These are phyloP conservation scores for Rotaria macrura DNA, from an alignment of 2,888 invertebrate genomes.

Conservation along the genomic window DNA sequence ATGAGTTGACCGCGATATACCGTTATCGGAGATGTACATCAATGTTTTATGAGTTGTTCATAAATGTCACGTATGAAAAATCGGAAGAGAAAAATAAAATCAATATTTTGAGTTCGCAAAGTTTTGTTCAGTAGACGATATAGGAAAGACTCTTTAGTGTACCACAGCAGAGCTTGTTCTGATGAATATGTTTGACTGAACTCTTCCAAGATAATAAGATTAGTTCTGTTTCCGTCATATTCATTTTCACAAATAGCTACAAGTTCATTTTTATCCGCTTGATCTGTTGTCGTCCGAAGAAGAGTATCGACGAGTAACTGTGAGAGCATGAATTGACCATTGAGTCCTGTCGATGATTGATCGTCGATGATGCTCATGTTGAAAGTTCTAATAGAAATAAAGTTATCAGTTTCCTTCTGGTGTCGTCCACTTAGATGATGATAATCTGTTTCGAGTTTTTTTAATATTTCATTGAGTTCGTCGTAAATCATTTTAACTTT, in stretches of 20 bases:
- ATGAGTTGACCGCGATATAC: neutral
- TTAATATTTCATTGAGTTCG: neutral
- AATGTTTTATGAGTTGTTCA: neutral
- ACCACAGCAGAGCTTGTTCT: neutral
- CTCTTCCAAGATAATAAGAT: neutral
- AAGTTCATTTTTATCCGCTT: neutral
- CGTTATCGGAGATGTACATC: neutral
- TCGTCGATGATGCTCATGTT: neutral
- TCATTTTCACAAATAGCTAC: neutral
- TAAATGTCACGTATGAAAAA: neutral
- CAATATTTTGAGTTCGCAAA: neutral
- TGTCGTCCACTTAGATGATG: neutral
- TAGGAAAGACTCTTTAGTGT: neutral
- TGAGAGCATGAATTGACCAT: neutral
- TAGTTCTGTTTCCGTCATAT: neutral
- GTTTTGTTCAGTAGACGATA: neutral
- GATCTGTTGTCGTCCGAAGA: neutral
- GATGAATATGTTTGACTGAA: neutral
- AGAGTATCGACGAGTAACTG: neutral
- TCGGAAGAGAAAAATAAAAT: neutral
- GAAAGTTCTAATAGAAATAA: neutral
- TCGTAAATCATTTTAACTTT: neutral
- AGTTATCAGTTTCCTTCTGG: neutral
- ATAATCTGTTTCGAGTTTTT: neutral
- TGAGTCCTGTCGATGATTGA: neutral